Base-by-base conservation (phyloP, 2,113 vertebrate genomes). In the Pseudolaguvia tuberculata region DNA sequence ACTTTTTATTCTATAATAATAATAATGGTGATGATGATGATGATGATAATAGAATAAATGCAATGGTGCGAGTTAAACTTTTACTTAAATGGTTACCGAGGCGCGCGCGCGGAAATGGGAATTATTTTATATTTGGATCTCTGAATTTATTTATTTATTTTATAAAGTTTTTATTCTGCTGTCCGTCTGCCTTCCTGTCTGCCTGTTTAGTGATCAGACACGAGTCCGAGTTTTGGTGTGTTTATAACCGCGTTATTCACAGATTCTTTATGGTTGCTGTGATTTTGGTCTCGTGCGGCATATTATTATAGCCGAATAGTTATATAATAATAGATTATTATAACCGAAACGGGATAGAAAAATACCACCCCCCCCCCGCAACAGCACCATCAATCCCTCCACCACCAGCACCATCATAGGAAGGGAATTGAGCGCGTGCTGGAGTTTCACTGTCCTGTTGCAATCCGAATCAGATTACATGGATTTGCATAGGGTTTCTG, bases 381-480 rank as follows among this genome's bases (percentile, higher is more conserved):
- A n/a, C n/a, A n/a, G n/a, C n/a, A n/a, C n/a, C n/a, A n/a, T n/a
- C n/a, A n/a, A n/a, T n/a, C n/a, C n/a, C n/a, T n/a, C n/a, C n/a
- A n/a, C n/a, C n/a, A n/a, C n/a, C n/a, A n/a, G n/a, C n/a, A n/a
- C n/a, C n/a, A n/a, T n/a, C n/a, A n/a, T n/a, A n/a, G n/a, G n/a
- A 17, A 39, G 47, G 39, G 53, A 57, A 35, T 3, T 3, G 31
- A 57, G 53, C 71, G 71, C 58, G 58, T 73, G 71, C 48, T 62
- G 23, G 9, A 31, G 70, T 47, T 20, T 29, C 25, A 10, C 5
- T 1, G 2, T 72, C 58, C 50, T 39, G 51, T 56, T 25, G 31
- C 53, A 45, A 11, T 56, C 25, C 31, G n/a, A 3, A 35, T 31
- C 18, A 21, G 21, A n/a, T 9, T 23, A 27, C 20, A 18, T 35